A percentile compares a stretch with the other conserved stretches of the same genome.
phyloP scores from a whole-genome alignment of 1,140 invertebrate species.

The Papilio aristodemus region DNA sequence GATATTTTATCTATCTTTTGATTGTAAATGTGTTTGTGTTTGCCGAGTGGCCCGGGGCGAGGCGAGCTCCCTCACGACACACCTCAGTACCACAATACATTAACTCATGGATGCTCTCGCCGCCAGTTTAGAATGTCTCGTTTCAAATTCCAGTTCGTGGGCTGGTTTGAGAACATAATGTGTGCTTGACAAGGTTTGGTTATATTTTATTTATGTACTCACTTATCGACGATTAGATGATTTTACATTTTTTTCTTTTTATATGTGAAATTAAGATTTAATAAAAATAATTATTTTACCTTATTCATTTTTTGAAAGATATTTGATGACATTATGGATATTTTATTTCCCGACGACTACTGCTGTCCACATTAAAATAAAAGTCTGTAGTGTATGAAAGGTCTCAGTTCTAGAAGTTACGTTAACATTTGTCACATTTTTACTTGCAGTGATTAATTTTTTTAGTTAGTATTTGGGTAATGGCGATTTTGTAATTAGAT shows the following conservation, averaged over 20 bases:
- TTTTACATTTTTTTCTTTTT: constrained; percentile 9
- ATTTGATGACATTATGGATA: constrained; percentile 11
- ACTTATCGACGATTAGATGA: constrained; percentile 20
- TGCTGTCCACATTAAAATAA: neutral
- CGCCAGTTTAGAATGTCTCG: neutral
- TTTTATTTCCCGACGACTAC: neutral
- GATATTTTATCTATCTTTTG: neutral
- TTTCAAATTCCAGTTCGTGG: constrained; percentile 21
- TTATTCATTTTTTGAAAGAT: neutral
- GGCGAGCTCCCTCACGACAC: neutral
- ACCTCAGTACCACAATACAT: neutral
- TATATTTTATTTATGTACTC: constrained; percentile 22
- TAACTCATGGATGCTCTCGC: neutral
- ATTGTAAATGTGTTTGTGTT: neutral
- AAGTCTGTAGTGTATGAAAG: neutral
- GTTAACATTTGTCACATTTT: constrained; percentile 13
- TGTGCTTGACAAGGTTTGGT: constrained; percentile 30
- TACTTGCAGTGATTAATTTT: constrained; percentile 15
- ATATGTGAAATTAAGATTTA: neutral
- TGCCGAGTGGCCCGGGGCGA: too few species aligned
- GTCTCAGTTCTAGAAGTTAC: constrained; percentile 17
- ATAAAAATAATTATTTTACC: neutral
- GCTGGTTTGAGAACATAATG: constrained; percentile 30
- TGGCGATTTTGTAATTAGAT: constrained; percentile 31
- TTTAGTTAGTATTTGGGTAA: constrained; percentile 30